Evolutionary conservation across 2,113 vertebrate genomes (phyloP).

Genomic region (Syngnathus typhle): DNA sequence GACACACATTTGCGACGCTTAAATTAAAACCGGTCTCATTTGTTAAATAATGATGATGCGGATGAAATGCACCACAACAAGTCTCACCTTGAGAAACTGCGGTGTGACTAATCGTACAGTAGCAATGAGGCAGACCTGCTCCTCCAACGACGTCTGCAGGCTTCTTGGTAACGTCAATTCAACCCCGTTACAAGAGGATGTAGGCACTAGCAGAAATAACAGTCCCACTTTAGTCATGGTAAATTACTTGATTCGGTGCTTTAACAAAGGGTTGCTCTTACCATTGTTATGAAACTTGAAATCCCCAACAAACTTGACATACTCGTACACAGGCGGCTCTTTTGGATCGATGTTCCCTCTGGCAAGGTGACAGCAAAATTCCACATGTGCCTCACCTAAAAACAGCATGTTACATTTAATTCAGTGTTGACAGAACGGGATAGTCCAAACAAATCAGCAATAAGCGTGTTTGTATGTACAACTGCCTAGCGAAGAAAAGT

Average conservation of each 20-base stretch:
- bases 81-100: conserved; percentile 78
- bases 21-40: not conserved
- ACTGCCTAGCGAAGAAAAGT: not conserved
- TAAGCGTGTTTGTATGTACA: not conserved
- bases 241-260: not conserved
- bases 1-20: not conserved
- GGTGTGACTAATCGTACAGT: conserved; percentile 80
- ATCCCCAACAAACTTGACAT: conserved; percentile 87
- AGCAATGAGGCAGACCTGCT: conserved; percentile 86
- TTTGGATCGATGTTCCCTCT: conserved; percentile 76
- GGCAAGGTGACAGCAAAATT: conserved; percentile 92
- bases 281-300: conserved; percentile 84
- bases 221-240: no score
- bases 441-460: not conserved
- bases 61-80: not conserved
- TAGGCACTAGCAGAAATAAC: conserved; percentile 73
- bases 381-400: conserved; percentile 79
- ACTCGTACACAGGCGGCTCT: conserved; percentile 77
- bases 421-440: not conserved
- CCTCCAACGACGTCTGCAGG: conserved; percentile 79
- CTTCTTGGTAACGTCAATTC: conserved; percentile 71
- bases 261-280: conserved; percentile 58
- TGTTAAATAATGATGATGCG: not conserved
- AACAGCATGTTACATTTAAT: conserved; percentile 18
- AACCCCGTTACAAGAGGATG: conserved; percentile 79